Evolutionary conservation across 2,113 vertebrate species (phyloP).

Genomic region (Cephalophus harveyi): DNA sequence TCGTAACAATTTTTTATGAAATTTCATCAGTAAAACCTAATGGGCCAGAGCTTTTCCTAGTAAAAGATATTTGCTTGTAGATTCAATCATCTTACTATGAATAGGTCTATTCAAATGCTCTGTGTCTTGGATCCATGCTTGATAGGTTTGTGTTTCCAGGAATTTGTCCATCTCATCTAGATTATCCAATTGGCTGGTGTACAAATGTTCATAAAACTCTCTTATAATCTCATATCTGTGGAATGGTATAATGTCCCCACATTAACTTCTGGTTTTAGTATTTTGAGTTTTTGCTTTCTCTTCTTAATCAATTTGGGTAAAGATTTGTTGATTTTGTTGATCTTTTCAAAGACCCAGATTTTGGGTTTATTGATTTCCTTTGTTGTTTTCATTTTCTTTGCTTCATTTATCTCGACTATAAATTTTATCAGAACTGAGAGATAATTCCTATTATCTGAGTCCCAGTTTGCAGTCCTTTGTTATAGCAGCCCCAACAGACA

Average conservation of each 20-base stretch:
- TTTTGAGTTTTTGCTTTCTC: neutral
- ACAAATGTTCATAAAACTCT: neutral
- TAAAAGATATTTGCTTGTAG: neutral
- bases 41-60: neutral
- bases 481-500: neutral
- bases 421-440: neutral
- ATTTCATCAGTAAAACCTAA: neutral
- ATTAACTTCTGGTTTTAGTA: neutral
- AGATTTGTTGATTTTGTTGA: neutral
- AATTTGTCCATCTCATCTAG: neutral
- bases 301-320: neutral
- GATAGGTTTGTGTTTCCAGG: neutral
- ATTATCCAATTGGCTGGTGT: neutral
- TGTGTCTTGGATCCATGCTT: neutral
- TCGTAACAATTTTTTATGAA: neutral
- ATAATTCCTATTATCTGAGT: neutral
- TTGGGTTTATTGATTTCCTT: neutral
- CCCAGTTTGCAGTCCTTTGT: neutral
- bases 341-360: neutral
- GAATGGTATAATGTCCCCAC: neutral
- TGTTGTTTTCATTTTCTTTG: neutral
- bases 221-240: neutral
- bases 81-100: neutral
- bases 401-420: neutral
- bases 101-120: neutral